Evolutionary conservation across 1,140 invertebrate genomes (phyloP), one percentile per base, ranked within the genome.

Genomic region (Papilio helenus): DNA sequence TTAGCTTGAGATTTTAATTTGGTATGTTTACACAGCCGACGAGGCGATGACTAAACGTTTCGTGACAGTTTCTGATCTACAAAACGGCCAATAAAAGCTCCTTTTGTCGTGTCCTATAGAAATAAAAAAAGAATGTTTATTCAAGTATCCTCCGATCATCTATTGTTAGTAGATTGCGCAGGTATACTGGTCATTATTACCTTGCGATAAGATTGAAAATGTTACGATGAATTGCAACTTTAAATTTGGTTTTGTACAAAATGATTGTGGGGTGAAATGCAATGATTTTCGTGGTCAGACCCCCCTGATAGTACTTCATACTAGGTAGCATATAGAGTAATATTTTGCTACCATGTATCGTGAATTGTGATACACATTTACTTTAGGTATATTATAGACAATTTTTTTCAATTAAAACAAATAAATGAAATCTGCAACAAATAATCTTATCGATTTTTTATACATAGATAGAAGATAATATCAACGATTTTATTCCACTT

Each of bases 11-110:
- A 81, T 84, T 85, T 87, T 85, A 87, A 87, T 87, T 87, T 85
- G 74, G 58, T 82, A 86, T 92, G 89, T 93, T 92, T 92, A 90
- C 86, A 86, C 90, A 93, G 91, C 89, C 89, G 90, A 91, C 84
- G 83, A 80, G 84, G 76, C 79, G 86, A 91, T 91, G 92, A 92
- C 88, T 90, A 82, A 86, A 88, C 89, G 79, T 87, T 92, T 89
- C 85, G 87, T 92, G 89, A 90, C 89, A 89, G 86, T 90, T 89
- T 89, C 85, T 86, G 84, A 89, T 91, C 85, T 87, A 91, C 90
- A 91, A 93, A 93, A 90, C 87, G 88, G 90, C 91, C 89, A 93
- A 93, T 92, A 92, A 92, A 89, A 85, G 85, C 84, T 83, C 79
- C 88, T 87, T 91, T 93, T 93, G 91, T 92, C 87, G 83, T 81